Percentiles rank a stretch among this genome's conserved stretches.
Conservation (phyloP, 2,888 invertebrate genomes). For the Ptilodon capucinus region DNA sequence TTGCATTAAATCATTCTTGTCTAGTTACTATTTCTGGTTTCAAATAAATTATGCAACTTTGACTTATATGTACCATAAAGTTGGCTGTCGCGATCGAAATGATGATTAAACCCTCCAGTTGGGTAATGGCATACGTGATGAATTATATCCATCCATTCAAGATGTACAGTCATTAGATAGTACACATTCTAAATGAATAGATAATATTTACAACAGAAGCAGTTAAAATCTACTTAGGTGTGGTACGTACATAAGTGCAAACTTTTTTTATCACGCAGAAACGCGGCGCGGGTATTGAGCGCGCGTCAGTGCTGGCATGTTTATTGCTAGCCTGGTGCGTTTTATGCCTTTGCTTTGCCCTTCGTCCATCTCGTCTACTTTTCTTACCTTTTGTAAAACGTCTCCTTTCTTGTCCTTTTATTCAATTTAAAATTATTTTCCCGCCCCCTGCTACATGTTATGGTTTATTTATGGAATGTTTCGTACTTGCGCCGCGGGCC, state of each 20-base stretch:
- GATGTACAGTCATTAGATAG: no score
- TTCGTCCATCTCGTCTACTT: conserved; percentile 32
- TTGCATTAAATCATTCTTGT: no score
- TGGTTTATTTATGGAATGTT: conserved; percentile 32
- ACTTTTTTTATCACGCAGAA: conserved; percentile 41
- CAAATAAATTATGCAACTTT: no score
- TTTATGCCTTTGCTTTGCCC: conserved; percentile 52
- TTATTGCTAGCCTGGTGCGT: conserved; percentile 52
- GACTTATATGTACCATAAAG: no score
- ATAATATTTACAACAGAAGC: conserved; percentile 20
- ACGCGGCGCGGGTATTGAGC: conserved; percentile 48
- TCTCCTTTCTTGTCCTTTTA: conserved; percentile 50
- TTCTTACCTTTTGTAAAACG: background rate
- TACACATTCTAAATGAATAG: no score
- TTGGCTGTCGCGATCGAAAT: no score
- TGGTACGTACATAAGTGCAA: conserved; percentile 42
- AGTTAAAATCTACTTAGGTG: conserved; percentile 32
- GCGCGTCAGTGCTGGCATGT: conserved; percentile 55
- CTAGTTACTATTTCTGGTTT: no score
- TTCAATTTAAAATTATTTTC: conserved; percentile 40
- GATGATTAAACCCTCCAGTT: no score
- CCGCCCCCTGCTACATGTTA: conserved; percentile 26
- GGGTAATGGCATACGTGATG: no score
- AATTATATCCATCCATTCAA: no score
- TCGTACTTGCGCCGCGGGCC: background rate